Evolutionary conservation across 2,888 invertebrate species (phyloP), one percentile per base, ranked within the genome.

Genomic region (Meiosimyza decipiens): DNA sequence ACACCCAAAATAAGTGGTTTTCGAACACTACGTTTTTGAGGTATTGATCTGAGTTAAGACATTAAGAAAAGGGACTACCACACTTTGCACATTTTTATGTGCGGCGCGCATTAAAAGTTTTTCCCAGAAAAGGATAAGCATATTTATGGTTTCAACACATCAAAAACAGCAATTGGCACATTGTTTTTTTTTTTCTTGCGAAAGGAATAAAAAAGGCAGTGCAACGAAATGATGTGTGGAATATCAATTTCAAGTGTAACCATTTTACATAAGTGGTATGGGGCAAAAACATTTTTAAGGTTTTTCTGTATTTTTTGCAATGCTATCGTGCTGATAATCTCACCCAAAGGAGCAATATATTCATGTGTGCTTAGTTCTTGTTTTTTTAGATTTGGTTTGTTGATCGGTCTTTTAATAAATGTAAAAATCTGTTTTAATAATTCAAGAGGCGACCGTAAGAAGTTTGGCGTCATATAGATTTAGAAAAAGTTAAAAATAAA

Each of bases 131-230:
- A 15, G 9, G 15, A 60, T 63, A 63, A 60, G 47, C 33, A 67
- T 66, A 71, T 74, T 74, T 74, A 74, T 72, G 74, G 55, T 69
- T 69, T 74, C 66, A 65, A 66, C 71, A 74, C 50, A 70, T 65
- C 71, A 74, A 69, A 69, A 62, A 62, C 66, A 71, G 63, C 64
- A 65, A 71, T 57, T n/a, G 65, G 65, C 71, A 71, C 55, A 68
- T 67, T 68, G 55, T 47, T 65, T 28, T 49, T 49, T 70, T 63
- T 60, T 60, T n/a, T 71, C 62, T 15, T 54, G 28, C 13, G 22
- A 18, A 28, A 4, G 0, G 5, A 54, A 54, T 54, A 15, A 54
- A 54, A 54, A 54, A 54, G 12, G 54, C 15, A 28, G 9, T 15
- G 59, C 59, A 33, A 68, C 59, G 52, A 47, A 71, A 65, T 70